Percentiles rank a stretch among this genome's conserved stretches.
These are phyloP conservation scores for Rhingia campestris DNA, from an alignment of 2,888 invertebrate species.

Conservation along the genomic window DNA sequence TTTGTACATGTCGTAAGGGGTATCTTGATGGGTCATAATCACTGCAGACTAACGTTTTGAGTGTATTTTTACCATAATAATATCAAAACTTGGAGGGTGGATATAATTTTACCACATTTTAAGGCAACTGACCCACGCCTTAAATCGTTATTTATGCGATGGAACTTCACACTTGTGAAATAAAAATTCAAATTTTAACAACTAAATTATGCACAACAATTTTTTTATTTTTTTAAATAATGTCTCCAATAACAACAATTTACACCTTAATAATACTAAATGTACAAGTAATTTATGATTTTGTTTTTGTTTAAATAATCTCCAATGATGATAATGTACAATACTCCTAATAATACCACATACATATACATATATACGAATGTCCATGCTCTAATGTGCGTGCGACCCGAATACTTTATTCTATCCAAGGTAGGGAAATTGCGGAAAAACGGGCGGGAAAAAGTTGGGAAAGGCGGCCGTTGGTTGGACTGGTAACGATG, in stretches of 20 bases:
- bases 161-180: too few species aligned
- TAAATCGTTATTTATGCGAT: too few species aligned
- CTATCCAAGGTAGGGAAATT: slow-evolving; percentile 89
- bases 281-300: slow-evolving; percentile 36
- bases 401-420: not conserved
- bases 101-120: too few species aligned
- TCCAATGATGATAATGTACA: slow-evolving; percentile 64
- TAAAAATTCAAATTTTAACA: slow-evolving; percentile 8
- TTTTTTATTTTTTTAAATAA: slow-evolving; percentile 22
- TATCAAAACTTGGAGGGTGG: too few species aligned
- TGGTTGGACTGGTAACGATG: slow-evolving; percentile 89
- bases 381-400: not conserved
- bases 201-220: slow-evolving; percentile 25
- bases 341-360: slow-evolving; percentile 55
- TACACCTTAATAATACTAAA: slow-evolving; percentile 64
- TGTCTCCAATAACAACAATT: slow-evolving; percentile 49
- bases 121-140: too few species aligned
- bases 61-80: too few species aligned
- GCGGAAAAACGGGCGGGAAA: slow-evolving; percentile 89
- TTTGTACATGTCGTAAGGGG: too few species aligned
- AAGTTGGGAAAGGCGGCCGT: slow-evolving; percentile 89
- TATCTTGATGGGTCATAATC: too few species aligned
- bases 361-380: slow-evolving; percentile 12
- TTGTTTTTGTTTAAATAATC: slow-evolving; percentile 21
- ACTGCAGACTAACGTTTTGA: too few species aligned